Conservation (phyloP, 2,797 vertebrate species). For the Darevskia nairensis region DNA sequence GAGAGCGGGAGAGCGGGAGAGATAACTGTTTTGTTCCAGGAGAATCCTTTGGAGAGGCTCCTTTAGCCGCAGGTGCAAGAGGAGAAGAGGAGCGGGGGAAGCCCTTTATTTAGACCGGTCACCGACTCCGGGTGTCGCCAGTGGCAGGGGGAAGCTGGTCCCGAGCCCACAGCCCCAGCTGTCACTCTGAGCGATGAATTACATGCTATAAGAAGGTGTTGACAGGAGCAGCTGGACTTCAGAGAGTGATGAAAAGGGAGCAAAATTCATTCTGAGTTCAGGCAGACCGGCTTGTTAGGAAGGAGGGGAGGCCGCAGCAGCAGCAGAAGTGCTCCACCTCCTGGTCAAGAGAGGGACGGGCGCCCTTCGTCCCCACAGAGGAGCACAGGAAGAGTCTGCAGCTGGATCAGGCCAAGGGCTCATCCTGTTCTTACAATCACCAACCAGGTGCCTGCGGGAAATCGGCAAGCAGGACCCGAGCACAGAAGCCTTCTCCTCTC, state of each 20-base stretch:
- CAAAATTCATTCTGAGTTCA: conserved; percentile 91
- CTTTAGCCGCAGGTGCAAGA: conserved; percentile 68
- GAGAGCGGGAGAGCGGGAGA: conserved; percentile 15
- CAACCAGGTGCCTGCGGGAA: no score
- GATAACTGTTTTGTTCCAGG: conserved; percentile 18
- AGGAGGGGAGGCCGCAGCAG: conserved; percentile 49
- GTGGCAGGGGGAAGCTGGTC: conserved; percentile 90
- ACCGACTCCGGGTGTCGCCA: conserved; percentile 83
- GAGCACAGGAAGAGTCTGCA: no score
- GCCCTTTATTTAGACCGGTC: conserved; percentile 82
- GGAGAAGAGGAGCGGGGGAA: conserved; percentile 43
- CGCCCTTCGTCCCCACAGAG: neutral
- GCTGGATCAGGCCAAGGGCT: no score
- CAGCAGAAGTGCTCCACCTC: conserved; percentile 75
- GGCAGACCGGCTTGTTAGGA: conserved; percentile 85
- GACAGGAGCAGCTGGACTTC: conserved; percentile 99
- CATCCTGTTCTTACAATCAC: no score
- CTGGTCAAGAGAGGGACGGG: conserved; percentile 66
- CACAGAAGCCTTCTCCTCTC: no score
- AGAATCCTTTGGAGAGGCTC: conserved; percentile 63
- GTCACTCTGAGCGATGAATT: conserved; percentile 94
- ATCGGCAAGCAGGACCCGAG: no score
- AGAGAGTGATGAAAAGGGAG: conserved; percentile 93
- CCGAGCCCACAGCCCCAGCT: conserved; percentile 91
- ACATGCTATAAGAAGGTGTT: conserved; percentile 95